Base-by-base conservation (phyloP, 1,140 invertebrate species). In the Leptinotarsa undecemlineata region DNA sequence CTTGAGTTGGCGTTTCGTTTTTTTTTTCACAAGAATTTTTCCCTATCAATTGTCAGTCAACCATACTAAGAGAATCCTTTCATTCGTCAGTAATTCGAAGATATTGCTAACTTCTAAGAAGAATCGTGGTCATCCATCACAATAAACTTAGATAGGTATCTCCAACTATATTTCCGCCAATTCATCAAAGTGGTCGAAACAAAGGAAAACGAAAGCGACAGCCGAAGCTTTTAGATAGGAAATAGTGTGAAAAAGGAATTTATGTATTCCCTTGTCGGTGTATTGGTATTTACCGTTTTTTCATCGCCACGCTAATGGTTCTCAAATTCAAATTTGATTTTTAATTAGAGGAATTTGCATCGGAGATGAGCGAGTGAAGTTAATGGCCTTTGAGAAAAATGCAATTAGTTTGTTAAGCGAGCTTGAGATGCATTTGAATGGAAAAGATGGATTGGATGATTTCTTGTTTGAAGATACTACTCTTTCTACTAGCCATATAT, bases 331-430 rank as follows among this genome's bases (percentile, higher is more conserved):
- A 57, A 57, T 57, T 4, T 6, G 51, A 57, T 57, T 57, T 57
- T 57, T 57, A 57, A 57, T 57, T 15, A 19, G 51, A 57, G n/a
- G n/a, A 57, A 57, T 57, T 57, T 57, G 51, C 51, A 57, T 57
- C n/a, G 4, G 51, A 57, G 51, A 57, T 57, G 51, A 57, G 51
- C 51, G n/a, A 57, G 15, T n/a, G 51, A 19, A 57, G 51, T 57
- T 57, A 19, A 57, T 57, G 51, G 51, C n/a, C 51, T 57, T 17
- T 57, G 51, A 57, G 51, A 57, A 57, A 57, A 57, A 57, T 57
- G 4, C 51, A 57, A 57, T 57, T 57, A 57, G 51, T 57, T 57
- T 15, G 4, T 57, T 19, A 19, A 15, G n/a, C 17, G 17, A 4
- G 51, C 51, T 57, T 57, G n/a, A 57, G 51, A n/a, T 17, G 51